These are phyloP conservation scores for Callospermophilus lateralis DNA, from an alignment of 2,113 vertebrate species.

Conservation along the genomic window DNA sequence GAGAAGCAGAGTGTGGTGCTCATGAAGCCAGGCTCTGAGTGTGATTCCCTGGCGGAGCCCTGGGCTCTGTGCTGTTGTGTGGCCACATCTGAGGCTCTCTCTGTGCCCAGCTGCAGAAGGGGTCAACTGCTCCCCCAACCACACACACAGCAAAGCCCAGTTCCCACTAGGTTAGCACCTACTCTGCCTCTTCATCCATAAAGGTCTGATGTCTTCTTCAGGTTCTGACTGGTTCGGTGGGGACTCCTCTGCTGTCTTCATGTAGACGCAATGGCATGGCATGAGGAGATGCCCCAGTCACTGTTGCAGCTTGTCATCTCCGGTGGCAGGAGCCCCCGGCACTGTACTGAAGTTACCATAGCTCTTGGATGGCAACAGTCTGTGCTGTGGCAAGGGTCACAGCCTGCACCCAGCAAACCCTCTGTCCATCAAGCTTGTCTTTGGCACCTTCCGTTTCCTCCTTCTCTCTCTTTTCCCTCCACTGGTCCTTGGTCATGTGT, in stretches of 20 bases:
- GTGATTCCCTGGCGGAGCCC: no score
- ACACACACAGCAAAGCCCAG: neutral
- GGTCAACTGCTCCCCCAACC: accelerated
- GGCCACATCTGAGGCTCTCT: neutral
- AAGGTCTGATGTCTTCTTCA: neutral
- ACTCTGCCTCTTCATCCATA: neutral
- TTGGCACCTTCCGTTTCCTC: neutral
- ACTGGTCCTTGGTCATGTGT: neutral
- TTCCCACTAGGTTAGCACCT: neutral
- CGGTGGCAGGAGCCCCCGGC: neutral
- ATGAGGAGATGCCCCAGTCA: neutral
- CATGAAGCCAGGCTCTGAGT: neutral
- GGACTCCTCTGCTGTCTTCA: neutral
- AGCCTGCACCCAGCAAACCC: neutral
- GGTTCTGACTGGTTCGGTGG: neutral
- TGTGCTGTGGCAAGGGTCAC: neutral
- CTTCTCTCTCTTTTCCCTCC: neutral
- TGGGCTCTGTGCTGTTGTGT: accelerated
- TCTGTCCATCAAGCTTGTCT: neutral
- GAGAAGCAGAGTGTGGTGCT: neutral
- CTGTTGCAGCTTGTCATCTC: neutral
- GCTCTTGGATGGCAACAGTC: neutral
- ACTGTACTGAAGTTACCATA: neutral
- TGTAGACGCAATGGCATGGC: neutral
- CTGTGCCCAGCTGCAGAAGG: accelerated